Evolutionary conservation across 2,888 invertebrate genomes (phyloP), one percentile per base, ranked within the genome.

Genomic region (Andrena bucephala): DNA sequence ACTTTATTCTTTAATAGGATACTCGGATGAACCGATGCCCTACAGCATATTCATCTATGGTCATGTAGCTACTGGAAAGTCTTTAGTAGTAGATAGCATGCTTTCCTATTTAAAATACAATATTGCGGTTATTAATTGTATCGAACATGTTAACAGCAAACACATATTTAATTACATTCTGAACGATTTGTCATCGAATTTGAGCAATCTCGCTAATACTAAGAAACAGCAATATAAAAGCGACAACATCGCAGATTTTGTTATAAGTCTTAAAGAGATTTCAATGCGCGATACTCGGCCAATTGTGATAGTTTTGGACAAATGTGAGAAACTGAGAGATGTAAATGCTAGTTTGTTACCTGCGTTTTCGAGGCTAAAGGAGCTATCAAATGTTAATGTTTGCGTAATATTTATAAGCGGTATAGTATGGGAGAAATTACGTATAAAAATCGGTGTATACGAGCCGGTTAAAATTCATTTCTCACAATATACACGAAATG

Each of bases 51-150:
- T 97, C 94, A 90, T 98, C 72, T 96, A 96, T 93, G 98, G 98
- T n/a, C 97, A 97, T 92, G 96, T 97, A 87, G 96, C 97, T 10
- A 97, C 97, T 29, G 98, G 98, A 36, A 98, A 98, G 95, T 96
- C 96, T n/a, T 93, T 96, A 24, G 95, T 98, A 77, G 93, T 97
- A 4, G 95, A 95, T 71, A 94, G 95, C 10, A 94, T 97, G 13
- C 93, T 98, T 3, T 91, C 94, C 54, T 93, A 94, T 89, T 94
- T 96, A 59, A 92, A 95, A 69, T 96, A 96, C 83, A 96, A 95
- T 93, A 94, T 95, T 89, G 96, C 96, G 42, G 92, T 96, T 54
- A 94, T 98, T 36, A 97, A 98, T 94, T 97, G 98, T 92, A 95
- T 98, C 7, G 98, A 98, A 94, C 97, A 97, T 92, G 97, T 97